These are phyloP conservation scores for Tetrapedia diversipes DNA, from an alignment of 2,888 invertebrate species.

Conservation along the genomic window DNA sequence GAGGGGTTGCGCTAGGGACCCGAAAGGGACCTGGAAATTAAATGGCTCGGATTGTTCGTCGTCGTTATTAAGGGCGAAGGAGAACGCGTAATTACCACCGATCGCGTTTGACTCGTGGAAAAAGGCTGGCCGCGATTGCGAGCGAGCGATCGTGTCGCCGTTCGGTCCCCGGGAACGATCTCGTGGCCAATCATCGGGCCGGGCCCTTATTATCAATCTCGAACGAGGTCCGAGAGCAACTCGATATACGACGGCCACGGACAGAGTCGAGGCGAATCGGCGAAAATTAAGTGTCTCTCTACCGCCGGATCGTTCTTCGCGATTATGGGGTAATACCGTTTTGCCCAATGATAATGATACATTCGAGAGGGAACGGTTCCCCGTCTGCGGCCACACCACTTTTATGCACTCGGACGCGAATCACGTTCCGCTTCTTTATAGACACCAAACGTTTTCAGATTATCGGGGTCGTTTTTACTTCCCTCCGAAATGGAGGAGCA, in stretches of 20 bases:
- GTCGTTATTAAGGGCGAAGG: constrained; percentile 69
- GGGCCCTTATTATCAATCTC: constrained; percentile 30
- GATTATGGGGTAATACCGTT: constrained; percentile 57
- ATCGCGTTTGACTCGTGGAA: constrained; percentile 62
- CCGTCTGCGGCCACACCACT: not conserved
- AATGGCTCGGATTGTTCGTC: constrained; percentile 74
- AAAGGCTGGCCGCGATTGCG: constrained; percentile 39
- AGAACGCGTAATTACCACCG: constrained; percentile 55
- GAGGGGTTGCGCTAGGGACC: too few relatives aligned
- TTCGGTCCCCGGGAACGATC: not conserved
- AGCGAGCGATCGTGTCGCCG: constrained; percentile 58
- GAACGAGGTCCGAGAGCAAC: constrained; percentile 13
- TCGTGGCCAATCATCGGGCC: constrained; percentile 33
- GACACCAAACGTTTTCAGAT: constrained; percentile 17
- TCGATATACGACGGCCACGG: constrained; percentile 17
- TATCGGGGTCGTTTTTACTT: not conserved
- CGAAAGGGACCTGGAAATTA: constrained; percentile 71
- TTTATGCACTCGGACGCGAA: constrained; percentile 32
- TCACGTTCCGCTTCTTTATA: not conserved
- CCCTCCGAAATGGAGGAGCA: not conserved
- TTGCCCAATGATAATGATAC: constrained; percentile 49
- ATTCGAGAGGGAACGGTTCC: constrained; percentile 5
- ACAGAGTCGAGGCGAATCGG: constrained; percentile 37
- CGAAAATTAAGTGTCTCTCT: constrained; percentile 57
- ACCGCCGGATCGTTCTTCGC: constrained; percentile 39